Evolutionary conservation across 2,113 vertebrate species (phyloP).

Genomic region (Aptenodytes forsteri): DNA sequence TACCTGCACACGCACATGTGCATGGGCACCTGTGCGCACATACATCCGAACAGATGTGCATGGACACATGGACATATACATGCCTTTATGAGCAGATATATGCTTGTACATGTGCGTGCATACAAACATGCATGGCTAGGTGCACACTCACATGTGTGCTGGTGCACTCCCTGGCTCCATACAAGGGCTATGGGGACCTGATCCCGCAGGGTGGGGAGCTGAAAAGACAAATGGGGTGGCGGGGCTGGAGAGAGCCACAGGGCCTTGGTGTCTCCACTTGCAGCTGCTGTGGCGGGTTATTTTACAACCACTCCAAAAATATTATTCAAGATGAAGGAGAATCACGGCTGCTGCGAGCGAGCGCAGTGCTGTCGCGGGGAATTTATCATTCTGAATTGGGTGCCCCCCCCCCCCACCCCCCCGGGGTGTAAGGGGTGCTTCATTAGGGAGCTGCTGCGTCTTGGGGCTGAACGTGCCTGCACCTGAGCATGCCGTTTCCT

Average conservation of each 20-base stretch:
- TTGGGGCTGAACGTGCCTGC: neutral
- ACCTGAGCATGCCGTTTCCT: neutral
- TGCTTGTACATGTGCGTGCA: neutral
- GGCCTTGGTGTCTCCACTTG: neutral
- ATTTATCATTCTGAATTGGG: slow-evolving; percentile 60
- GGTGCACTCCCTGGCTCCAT: neutral
- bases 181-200: neutral
- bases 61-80: neutral
- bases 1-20: too few species aligned
- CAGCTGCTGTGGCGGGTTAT: neutral
- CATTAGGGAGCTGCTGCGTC: slow-evolving; percentile 54
- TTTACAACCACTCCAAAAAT: slow-evolving; percentile 57
- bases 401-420: neutral
- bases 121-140: too few species aligned
- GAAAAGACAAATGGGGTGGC: neutral
- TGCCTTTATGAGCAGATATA: neutral
- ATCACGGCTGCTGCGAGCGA: slow-evolving; percentile 32
- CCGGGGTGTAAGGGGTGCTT: too few species aligned
- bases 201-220: neutral
- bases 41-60: neutral
- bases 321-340: slow-evolving; percentile 66
- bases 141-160: rapidly evolving
- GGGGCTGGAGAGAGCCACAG: neutral
- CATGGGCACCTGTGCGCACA: neutral
- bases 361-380: slow-evolving; percentile 1